Evolutionary conservation across 1,140 invertebrate species (phyloP), one percentile per base, ranked within the genome.

Genomic region (Drosophila orosa): DNA sequence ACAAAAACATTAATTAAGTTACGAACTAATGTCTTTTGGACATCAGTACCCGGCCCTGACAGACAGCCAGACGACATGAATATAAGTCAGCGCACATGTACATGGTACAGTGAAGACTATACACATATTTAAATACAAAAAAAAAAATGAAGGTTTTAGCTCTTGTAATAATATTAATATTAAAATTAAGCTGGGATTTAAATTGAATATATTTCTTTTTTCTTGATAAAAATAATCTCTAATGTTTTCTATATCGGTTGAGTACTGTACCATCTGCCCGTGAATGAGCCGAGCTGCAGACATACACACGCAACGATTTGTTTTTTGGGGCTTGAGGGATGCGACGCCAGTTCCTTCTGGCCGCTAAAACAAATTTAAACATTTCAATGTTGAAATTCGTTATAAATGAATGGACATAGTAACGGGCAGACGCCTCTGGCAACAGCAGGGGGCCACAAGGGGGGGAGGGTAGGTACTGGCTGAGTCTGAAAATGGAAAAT

Each of bases 1-100:
- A 82, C 78, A 86, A 85, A 82, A 85, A 84, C 82, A 86, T 87
- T 86, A 86, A 86, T 86, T 87, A 82, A 87, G 82, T 79, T 86
- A 86, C 65, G 78, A 86, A 86, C 82, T 87, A 86, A 86, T 87
- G 82, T 86, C 61, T 87, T 82, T 79, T 72, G 67, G 83, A 75
- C 82, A 74, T 56, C 55, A 74, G 56, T 55, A 57, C 44, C 44
- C 68, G 79, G 78, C 82, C 57, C 78, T 82, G 83, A 82, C 78
- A 85, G 82, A 82, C 79, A 86, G 79, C 75, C 75, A 87, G 82
- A 87, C 83, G 79, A 86, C 74, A 86, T 73, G 83, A 72, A 86
- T 86, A 59, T 67, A 65, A 44, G 44, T 56, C 13, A 27, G 44
- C 27, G 22, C 31, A 54, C 17, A 42, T 62, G 10, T 31, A n/a